phyloP scores from a whole-genome alignment of 92 coral and sea anemone species.

The Paramuricea clavata region DNA sequence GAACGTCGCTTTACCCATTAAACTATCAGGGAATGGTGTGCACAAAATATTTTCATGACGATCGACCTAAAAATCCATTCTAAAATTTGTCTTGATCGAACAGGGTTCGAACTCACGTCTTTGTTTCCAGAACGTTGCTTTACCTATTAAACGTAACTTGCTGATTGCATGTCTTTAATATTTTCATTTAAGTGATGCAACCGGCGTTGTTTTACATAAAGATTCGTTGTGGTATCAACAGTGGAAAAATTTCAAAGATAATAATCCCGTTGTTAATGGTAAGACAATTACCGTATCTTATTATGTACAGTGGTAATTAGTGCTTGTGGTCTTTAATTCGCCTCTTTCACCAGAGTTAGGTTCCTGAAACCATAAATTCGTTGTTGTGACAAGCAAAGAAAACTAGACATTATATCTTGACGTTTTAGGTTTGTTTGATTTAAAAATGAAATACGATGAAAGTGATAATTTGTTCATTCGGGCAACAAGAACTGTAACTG shows the following conservation, averaged over 20 bases:
- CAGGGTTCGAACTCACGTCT: too few species aligned
- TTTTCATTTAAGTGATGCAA: conserved; percentile 80
- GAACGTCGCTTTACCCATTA: too few species aligned
- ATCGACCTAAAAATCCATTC: too few species aligned
- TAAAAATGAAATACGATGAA: conserved; percentile 99
- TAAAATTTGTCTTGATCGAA: too few species aligned
- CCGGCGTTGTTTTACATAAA: conserved; percentile 92
- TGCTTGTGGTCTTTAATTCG: too few species aligned
- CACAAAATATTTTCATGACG: too few species aligned
- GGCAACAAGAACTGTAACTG: conserved; percentile 94
- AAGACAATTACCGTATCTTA: background rate
- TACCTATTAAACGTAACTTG: too few species aligned
- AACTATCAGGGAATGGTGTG: background rate
- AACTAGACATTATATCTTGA: background rate
- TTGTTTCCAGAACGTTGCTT: too few species aligned
- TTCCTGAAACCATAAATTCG: too few species aligned
- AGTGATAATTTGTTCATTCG: conserved; percentile 93
- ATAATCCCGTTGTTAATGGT: conserved; percentile 95
- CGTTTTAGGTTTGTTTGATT: conserved; percentile 82
- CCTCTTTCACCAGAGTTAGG: too few species aligned
- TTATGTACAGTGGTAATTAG: too few species aligned
- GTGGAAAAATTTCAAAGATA: conserved; percentile 98
- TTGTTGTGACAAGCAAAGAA: too few species aligned
- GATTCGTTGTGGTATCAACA: conserved; percentile 97
- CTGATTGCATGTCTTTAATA: background rate